Conservation (phyloP, 2,888 invertebrate genomes). For the Proisotoma minuta region DNA sequence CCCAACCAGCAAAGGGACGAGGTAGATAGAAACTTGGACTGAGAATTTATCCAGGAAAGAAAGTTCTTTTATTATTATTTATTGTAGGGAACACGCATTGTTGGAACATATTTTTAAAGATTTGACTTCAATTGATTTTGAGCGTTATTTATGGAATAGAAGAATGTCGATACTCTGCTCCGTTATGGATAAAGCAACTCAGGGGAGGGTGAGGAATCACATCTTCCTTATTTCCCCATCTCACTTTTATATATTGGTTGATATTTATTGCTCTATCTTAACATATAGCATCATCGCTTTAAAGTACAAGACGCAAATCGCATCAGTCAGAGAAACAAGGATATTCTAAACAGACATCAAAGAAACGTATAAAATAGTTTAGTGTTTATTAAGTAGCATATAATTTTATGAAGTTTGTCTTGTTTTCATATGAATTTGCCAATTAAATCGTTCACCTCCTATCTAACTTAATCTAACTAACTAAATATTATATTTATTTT, state of each 20-base stretch:
- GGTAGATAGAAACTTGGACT: conserved; percentile 20
- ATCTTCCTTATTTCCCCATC: not conserved
- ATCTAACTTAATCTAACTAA: too few relatives aligned
- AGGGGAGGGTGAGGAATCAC: conserved; percentile 15
- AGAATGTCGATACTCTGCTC: conserved; percentile 18
- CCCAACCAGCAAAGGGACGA: conserved; percentile 26
- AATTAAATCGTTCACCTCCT: too few relatives aligned
- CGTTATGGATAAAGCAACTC: conserved; percentile 24
- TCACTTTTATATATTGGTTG: not conserved
- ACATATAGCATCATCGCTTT: conserved; percentile 1
- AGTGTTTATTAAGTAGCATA: too few relatives aligned
- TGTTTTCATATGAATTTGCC: too few relatives aligned
- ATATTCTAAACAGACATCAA: not conserved
- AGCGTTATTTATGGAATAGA: conserved; percentile 38
- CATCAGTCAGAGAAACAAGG: not conserved
- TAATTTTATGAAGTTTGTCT: too few relatives aligned
- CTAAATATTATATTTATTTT: too few relatives aligned
- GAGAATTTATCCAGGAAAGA: not conserved
- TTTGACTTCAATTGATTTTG: conserved; percentile 38
- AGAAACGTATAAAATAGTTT: too few relatives aligned
- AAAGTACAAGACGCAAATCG: not conserved
- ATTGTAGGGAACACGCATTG: conserved; percentile 26
- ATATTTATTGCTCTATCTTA: not conserved
- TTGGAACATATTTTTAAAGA: conserved; percentile 40
- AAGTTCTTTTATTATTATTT: not conserved